Percentiles rank a stretch among this genome's conserved stretches.
Conservation (phyloP, 2,113 vertebrate genomes). For the Eclectus roratus region DNA sequence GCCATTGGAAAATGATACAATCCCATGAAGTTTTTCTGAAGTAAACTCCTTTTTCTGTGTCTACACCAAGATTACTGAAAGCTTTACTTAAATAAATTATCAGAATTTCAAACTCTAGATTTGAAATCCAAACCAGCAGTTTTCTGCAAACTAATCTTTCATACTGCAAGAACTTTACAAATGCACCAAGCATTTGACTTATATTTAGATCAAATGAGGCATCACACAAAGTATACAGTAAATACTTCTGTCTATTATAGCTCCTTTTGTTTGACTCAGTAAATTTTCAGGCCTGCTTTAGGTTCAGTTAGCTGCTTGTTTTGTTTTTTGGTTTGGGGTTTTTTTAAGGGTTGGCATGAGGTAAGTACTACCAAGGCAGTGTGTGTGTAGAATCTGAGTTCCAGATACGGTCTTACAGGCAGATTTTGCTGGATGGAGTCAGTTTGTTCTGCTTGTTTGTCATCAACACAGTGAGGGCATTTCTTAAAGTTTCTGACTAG, state of each 20-base stretch:
- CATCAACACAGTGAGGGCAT: not conserved
- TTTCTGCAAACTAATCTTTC: not conserved
- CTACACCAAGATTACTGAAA: not conserved
- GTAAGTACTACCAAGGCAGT: not conserved
- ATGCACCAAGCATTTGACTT: not conserved
- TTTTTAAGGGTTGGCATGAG: not conserved
- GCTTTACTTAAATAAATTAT: not conserved
- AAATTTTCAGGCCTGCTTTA: not conserved
- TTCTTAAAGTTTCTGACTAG: not conserved
- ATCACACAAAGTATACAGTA: not conserved
- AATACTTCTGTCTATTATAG: not conserved
- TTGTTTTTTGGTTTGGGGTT: not conserved
- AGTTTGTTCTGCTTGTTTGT: not conserved
- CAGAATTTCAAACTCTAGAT: not conserved
- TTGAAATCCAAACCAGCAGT: not conserved
- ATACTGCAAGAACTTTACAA: not conserved
- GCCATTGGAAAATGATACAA: not conserved
- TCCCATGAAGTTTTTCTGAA: not conserved
- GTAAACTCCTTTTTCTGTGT: not conserved
- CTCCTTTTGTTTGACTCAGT: slow-evolving; percentile 1
- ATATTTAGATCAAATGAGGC: slow-evolving; percentile 14
- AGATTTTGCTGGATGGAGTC: not conserved
- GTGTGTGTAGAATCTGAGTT: not conserved
- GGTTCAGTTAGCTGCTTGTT: slow-evolving; percentile 16
- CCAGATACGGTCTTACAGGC: not conserved